phyloP scores from a whole-genome alignment of 1,140 invertebrate genomes.

The Tribolium castaneum region DNA sequence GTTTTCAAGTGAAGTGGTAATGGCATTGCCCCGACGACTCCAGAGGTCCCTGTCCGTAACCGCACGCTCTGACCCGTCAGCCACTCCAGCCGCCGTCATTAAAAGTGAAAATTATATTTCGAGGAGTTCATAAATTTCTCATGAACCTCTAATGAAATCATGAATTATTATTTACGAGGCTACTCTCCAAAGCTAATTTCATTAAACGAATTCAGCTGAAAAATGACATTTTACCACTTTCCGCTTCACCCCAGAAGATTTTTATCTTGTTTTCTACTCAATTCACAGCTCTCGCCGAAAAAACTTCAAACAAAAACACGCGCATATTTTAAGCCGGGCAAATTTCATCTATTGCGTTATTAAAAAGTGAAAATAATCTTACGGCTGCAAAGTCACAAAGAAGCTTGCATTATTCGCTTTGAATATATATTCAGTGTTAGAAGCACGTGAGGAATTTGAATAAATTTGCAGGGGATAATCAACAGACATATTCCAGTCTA shows the following conservation, averaged over 20 bases:
- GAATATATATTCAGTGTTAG: background rate
- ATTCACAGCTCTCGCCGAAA: background rate
- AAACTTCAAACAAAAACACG: background rate
- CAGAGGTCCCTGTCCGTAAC: conserved; percentile 18
- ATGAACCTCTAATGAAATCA: conserved; percentile 47
- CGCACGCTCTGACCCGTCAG: conserved; percentile 21
- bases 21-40: conserved; percentile 31
- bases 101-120: conserved; percentile 47
- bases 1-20: conserved; percentile 38
- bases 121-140: conserved; percentile 45
- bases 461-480: background rate
- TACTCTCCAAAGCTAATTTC: conserved; percentile 41
- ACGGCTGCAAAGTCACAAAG: background rate
- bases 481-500: background rate
- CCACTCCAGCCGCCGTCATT: conserved; percentile 30
- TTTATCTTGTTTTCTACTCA: conserved; percentile 6
- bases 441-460: background rate
- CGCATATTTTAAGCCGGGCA: background rate
- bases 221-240: conserved; percentile 43
- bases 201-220: conserved; percentile 44
- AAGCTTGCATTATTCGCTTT: background rate
- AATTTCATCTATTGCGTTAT: no score
- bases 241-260: conserved; percentile 11
- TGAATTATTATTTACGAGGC: conserved; percentile 45
- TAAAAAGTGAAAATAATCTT: background rate